phyloP scores from a whole-genome alignment of 2,888 invertebrate species.

The Troilus luridus region DNA sequence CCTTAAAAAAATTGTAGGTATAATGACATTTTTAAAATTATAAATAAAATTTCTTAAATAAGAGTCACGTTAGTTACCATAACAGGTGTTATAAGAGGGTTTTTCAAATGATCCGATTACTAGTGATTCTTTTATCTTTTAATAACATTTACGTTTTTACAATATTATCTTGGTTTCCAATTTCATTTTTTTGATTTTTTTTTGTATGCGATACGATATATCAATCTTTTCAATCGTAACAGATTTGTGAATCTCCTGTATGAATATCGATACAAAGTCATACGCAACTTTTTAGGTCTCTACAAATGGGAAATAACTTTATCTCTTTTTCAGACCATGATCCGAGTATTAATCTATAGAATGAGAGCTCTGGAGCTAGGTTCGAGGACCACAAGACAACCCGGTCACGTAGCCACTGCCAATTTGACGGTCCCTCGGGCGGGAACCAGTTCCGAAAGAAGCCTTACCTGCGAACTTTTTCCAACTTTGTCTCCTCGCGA shows the following conservation, averaged over 20 bases:
- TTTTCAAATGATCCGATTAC: too few species aligned
- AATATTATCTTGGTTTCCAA: too few species aligned
- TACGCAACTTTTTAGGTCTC: neutral
- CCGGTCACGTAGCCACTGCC: conserved; percentile 6
- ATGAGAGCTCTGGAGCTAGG: neutral
- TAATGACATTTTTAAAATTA: too few species aligned
- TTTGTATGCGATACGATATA: neutral
- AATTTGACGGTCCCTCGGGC: neutral
- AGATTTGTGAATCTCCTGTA: neutral
- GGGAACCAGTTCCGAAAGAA: neutral
- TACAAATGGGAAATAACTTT: neutral
- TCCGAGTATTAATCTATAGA: neutral
- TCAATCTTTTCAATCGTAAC: neutral
- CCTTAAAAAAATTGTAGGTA: too few species aligned
- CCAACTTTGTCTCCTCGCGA: conserved; percentile 33
- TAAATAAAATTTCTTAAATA: too few species aligned
- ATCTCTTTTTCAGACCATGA: neutral
- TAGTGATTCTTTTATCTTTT: too few species aligned
- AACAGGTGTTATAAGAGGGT: too few species aligned
- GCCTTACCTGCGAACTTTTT: conserved; percentile 41
- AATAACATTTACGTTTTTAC: too few species aligned
- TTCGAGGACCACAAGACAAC: neutral
- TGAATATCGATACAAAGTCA: neutral
- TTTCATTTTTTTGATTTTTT: too few species aligned
- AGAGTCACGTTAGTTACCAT: too few species aligned